These are phyloP conservation scores for Rhombomys opimus DNA, from an alignment of 2,113 vertebrate species.

Conservation along the genomic window DNA sequence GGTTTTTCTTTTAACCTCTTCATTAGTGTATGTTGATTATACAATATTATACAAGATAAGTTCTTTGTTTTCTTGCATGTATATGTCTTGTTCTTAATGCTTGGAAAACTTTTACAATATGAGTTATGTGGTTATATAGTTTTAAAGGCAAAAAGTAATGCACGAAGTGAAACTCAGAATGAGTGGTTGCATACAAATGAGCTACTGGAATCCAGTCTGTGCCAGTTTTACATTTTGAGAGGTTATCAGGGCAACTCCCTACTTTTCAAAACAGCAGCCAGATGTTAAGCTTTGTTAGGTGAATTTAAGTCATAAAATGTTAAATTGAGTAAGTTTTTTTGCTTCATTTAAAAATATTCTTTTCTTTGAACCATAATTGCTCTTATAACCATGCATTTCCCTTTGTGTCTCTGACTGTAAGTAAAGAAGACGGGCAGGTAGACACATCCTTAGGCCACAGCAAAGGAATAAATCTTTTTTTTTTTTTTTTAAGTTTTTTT, in stretches of 20 bases:
- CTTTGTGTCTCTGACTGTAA: neutral
- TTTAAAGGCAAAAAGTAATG: constrained; percentile 51
- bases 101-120: constrained; percentile 21
- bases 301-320: neutral
- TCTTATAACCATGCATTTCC: neutral
- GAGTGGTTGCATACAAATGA: neutral
- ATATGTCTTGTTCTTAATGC: neutral
- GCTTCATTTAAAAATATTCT: neutral
- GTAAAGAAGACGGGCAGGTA: neutral
- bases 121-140: constrained; percentile 40
- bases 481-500: too few species aligned
- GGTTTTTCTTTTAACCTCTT: neutral
- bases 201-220: constrained; percentile 38
- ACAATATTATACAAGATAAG: neutral
- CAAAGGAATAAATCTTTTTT: too few species aligned
- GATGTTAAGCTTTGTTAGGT: constrained; percentile 28
- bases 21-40: neutral
- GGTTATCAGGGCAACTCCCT: neutral
- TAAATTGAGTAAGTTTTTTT: neutral
- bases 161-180: constrained; percentile 43
- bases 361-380: neutral
- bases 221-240: neutral
- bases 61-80: neutral
- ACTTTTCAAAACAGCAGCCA: constrained; percentile 9
- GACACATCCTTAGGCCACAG: neutral